Base-by-base conservation (phyloP, 2,888 invertebrate genomes). In the Micropterix aruncella region DNA sequence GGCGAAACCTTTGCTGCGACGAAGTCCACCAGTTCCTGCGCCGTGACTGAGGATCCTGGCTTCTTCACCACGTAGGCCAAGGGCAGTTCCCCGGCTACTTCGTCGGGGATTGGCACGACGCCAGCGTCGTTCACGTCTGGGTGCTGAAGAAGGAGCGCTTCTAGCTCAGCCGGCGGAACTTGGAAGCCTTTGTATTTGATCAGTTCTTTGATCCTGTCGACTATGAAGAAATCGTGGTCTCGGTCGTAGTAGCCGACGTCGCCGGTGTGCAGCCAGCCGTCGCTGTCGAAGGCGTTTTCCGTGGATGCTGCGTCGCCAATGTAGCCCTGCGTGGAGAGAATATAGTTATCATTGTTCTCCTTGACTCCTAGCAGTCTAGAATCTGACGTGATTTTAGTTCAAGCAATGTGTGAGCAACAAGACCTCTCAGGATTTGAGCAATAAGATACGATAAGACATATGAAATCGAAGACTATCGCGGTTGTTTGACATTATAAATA, bases 291-390 rank as follows among this genome's bases (percentile, higher is more conserved):
- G 2, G 46, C 45, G 2, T 41, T 18, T 18, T 48, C 59, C 0
- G 86, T 84, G 18, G 82, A 75, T 37, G 65, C 55, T 3, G 56
- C 53, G 55, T 85, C 77, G n/a, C 76, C 75, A 45, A 78, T 69
- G 55, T 89, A 89, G 1, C 85, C 84, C 55, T 80, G 79, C 78
- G 82, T 83, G 16, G n/a, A n/a, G n/a, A n/a, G n/a, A n/a, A n/a
- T n/a, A n/a, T n/a, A 80, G 65, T 44, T 75, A n/a, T n/a, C n/a
- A n/a, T n/a, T n/a, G n/a, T n/a, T n/a, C n/a, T n/a, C n/a, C n/a
- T n/a, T n/a, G n/a, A n/a, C n/a, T n/a, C n/a, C n/a, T n/a, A n/a
- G n/a, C n/a, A n/a, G n/a, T n/a, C n/a, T n/a, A n/a, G n/a, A n/a
- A n/a, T n/a, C n/a, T n/a, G n/a, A n/a, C n/a, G n/a, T n/a, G n/a